These are phyloP conservation scores for Neopelma chrysocephalum DNA, from an alignment of 2,797 vertebrate genomes.

Conservation along the genomic window DNA sequence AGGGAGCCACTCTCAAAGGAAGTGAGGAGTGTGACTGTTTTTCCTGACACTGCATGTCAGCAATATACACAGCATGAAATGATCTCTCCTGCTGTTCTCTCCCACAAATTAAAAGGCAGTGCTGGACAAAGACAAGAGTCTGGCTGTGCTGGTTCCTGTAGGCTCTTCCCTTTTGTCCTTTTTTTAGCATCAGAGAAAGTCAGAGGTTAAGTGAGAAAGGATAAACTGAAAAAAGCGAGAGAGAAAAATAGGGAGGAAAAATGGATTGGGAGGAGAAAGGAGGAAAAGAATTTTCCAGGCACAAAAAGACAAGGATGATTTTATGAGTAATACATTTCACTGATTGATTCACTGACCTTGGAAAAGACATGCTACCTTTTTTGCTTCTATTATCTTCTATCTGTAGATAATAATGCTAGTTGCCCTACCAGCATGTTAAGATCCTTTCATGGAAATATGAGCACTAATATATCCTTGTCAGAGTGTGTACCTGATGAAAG, in stretches of 20 bases:
- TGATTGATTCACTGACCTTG: neutral
- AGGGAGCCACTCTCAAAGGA: neutral
- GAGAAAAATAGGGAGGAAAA: neutral
- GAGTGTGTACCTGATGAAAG: neutral
- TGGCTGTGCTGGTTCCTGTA: neutral
- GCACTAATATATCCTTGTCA: neutral
- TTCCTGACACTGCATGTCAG: neutral
- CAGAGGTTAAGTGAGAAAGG: constrained; percentile 30
- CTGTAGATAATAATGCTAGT: neutral
- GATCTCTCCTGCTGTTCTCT: neutral
- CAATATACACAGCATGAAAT: neutral
- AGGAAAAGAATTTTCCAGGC: neutral
- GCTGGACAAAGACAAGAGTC: neutral
- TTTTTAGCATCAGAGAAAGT: neutral
- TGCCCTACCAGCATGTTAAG: neutral
- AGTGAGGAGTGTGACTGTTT: neutral
- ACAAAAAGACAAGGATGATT: neutral
- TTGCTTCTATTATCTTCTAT: neutral
- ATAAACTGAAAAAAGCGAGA: neutral
- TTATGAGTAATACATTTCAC: neutral
- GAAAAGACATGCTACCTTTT: neutral
- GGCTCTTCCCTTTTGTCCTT: neutral
- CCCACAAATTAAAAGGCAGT: constrained; percentile 24
- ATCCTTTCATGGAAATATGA: neutral
- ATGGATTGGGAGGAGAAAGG: neutral